Evolutionary conservation across 2,888 invertebrate species (phyloP).

Genomic region (Patella caerulea): DNA sequence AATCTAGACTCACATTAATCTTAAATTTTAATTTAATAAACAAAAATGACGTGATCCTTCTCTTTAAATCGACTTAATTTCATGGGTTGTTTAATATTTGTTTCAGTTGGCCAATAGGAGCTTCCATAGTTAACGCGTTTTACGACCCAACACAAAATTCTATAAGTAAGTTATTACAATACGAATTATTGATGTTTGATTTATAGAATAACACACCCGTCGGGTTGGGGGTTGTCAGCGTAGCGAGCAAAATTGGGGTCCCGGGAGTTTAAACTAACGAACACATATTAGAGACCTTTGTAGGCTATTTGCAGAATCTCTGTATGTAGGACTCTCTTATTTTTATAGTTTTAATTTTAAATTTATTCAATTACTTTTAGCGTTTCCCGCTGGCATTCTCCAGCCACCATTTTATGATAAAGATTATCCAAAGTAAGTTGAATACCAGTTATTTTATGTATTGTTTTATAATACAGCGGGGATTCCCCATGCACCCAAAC

Average conservation of each 20-base stretch:
- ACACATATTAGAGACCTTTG: no score
- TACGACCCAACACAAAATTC: conserved; percentile 93
- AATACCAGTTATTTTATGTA: neutral
- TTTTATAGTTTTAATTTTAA: no score
- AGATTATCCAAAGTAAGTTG: conserved; percentile 42
- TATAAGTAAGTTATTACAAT: conserved; percentile 77
- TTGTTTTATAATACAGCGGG: neutral
- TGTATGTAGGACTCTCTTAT: no score
- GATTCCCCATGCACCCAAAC: no score
- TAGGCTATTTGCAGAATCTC: no score
- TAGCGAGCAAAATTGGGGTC: no score
- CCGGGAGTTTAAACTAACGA: no score
- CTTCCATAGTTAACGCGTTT: conserved; percentile 86
- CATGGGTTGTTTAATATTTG: conserved; percentile 12
- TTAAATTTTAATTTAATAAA: no score
- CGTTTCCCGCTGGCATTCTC: conserved; percentile 44
- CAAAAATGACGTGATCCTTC: neutral
- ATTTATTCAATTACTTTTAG: conserved; percentile 31
- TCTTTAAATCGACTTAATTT: neutral
- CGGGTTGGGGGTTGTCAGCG: no score
- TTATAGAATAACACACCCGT: no score
- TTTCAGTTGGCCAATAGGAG: conserved; percentile 64
- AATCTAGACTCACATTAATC: no score
- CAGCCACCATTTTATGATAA: conserved; percentile 47
- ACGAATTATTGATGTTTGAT: neutral